Evolutionary conservation across 2,113 vertebrate genomes (phyloP).

Genomic region (Vulpes vulpes): DNA sequence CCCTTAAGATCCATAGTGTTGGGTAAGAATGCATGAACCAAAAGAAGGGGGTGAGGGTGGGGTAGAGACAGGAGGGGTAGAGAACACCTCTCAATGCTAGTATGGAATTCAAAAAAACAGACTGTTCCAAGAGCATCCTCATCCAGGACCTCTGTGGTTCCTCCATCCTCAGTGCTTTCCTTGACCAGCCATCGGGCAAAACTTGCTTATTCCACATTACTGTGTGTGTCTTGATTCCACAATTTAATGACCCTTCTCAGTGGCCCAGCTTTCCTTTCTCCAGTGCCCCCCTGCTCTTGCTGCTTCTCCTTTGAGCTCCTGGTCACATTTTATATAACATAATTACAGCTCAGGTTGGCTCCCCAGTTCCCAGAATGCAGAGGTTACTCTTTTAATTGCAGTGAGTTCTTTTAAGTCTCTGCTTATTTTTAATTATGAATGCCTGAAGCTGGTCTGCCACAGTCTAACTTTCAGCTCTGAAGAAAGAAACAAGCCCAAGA

Average conservation of each 20-base stretch:
- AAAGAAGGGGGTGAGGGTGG: not conserved
- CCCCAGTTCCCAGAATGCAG: slow-evolving; percentile 51
- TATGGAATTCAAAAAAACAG: not conserved
- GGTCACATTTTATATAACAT: slow-evolving; percentile 63
- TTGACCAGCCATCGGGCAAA: not conserved
- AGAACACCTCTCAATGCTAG: not conserved
- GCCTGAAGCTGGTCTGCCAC: slow-evolving; percentile 56
- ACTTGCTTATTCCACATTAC: not conserved
- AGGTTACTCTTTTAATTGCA: slow-evolving; percentile 80
- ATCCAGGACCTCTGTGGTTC: not conserved
- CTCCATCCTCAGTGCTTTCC: not conserved
- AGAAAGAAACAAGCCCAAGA: slow-evolving; percentile 55
- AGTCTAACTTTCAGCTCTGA: slow-evolving; percentile 49
- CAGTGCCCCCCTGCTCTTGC: not conserved
- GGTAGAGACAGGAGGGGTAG: not conserved
- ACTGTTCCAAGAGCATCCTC: not conserved
- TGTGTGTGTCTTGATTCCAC: not conserved
- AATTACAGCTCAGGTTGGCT: slow-evolving; percentile 69
- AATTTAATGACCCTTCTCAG: slow-evolving; percentile 59
- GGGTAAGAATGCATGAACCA: not conserved
- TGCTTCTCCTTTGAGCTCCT: slow-evolving; percentile 39
- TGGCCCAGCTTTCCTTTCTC: not conserved
- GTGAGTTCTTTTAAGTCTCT: slow-evolving; percentile 65
- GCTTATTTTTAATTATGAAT: slow-evolving; percentile 81
- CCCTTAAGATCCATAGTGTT: not conserved